Evolutionary conservation across 2,888 invertebrate genomes (phyloP), one percentile per base, ranked within the genome.

Genomic region (Axea sp.): DNA sequence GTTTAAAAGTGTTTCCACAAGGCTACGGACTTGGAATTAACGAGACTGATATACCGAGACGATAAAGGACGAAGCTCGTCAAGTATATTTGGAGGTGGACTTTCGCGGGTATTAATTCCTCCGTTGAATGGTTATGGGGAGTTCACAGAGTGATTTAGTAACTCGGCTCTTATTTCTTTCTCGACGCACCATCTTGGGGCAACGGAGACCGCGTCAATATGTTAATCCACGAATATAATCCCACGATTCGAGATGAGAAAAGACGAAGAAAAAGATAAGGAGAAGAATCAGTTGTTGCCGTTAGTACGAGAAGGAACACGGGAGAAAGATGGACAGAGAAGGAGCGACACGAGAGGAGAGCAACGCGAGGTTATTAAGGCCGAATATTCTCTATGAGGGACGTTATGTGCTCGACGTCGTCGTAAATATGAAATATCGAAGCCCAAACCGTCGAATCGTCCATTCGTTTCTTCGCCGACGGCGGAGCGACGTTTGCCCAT

Each of bases 401-500:
- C 80, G 80, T 81, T 82, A 79, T 77, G 76, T 77, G 77, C 79
- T 80, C 79, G 75, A 76, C 82, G 83, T 82, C 85, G 81, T 87
- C 86, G 84, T 87, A 86, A 87, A 86, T 86, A 86, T 87, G 84
- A 87, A 87, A 86, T 87, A 87, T 86, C 83, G 84, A 85, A 84
- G 80, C 57, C 78, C 77, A 76, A 81, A 81, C 80, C 79, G 73
- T 73, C 67, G 73, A 69, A 73, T 73, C 60, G 39, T 51, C 45
- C 75, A 55, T 68, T 64, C 72, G 57, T 71, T 73, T 71, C 62
- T 67, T 55, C 69, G 72, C 64, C 76, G 65, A 74, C 73, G 75
- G 72, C 49, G 47, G 41, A 60, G 62, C 67, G 64, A 72, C 69
- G 71, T 51, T 45, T 9, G 68, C 55, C 67, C 53, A 26, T 67